A percentile compares a stretch with the other conserved stretches of the same genome.
Conservation (phyloP, 2,888 invertebrate genomes). For the Gandaritis pyraliata region DNA sequence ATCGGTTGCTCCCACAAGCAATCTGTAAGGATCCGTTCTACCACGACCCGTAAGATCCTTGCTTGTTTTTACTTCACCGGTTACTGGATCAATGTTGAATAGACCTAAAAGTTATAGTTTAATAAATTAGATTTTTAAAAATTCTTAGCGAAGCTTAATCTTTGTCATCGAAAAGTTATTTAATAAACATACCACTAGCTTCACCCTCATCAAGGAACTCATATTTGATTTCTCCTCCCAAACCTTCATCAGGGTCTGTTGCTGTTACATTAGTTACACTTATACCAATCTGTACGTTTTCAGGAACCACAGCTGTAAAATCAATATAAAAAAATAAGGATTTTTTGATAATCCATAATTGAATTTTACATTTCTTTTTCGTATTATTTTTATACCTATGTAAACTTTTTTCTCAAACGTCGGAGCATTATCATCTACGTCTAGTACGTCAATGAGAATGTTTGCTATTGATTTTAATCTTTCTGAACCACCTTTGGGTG, state of each 20-base stretch:
- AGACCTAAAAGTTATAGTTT: slow-evolving; percentile 75
- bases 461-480: slow-evolving; percentile 86
- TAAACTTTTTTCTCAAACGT: slow-evolving; percentile 86
- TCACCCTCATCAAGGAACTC: slow-evolving; percentile 90
- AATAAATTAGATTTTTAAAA: too few relatives aligned
- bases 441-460: slow-evolving; percentile 88
- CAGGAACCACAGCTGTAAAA: slow-evolving; percentile 88
- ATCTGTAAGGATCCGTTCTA: slow-evolving; percentile 88
- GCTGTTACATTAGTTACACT: slow-evolving; percentile 88
- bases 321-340: not conserved
- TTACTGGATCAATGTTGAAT: slow-evolving; percentile 86
- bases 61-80: slow-evolving; percentile 88
- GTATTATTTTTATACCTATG: slow-evolving; percentile 61
- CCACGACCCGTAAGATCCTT: slow-evolving; percentile 89
- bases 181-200: slow-evolving; percentile 82
- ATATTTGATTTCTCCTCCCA: slow-evolving; percentile 88
- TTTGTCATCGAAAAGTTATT: not conserved
- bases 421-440: slow-evolving; percentile 92
- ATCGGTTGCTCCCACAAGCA: slow-evolving; percentile 88
- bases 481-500: slow-evolving; percentile 88
- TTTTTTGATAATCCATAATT: not conserved
- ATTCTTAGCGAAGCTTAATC: too few relatives aligned
- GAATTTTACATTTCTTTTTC: not conserved
- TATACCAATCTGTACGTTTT: slow-evolving; percentile 88
- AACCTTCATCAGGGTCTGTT: slow-evolving; percentile 90